Evolutionary conservation across 2,797 vertebrate species (phyloP).

Genomic region (Rachycentron canadum): DNA sequence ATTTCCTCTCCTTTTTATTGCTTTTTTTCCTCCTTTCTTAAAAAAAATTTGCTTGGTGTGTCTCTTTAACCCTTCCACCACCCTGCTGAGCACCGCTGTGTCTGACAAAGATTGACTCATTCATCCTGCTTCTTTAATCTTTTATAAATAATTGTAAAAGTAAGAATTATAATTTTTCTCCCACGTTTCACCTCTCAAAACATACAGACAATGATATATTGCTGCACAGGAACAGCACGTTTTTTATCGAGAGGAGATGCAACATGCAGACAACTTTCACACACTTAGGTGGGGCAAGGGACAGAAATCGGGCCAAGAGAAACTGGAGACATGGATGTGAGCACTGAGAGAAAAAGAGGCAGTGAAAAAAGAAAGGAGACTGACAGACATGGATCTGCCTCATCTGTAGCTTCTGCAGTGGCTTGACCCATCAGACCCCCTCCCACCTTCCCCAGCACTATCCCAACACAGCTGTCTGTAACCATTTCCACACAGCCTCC

Average conservation of each 20-base stretch:
- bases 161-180: not conserved
- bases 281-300: constrained; percentile 66
- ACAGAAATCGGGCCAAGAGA: constrained; percentile 73
- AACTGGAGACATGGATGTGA: constrained; percentile 75
- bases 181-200: not conserved
- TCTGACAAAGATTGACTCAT: not conserved
- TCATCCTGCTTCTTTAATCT: constrained; percentile 1
- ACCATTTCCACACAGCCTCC: constrained; percentile 53
- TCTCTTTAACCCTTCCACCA: constrained; percentile 52
- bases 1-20: constrained; percentile 80
- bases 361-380: constrained; percentile 51
- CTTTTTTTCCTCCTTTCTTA: constrained; percentile 52
- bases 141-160: not conserved
- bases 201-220: not conserved
- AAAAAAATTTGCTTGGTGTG: constrained; percentile 40
- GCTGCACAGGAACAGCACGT: not conserved
- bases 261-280: constrained; percentile 62
- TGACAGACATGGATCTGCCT: constrained; percentile 58
- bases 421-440: constrained; percentile 4
- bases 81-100: not conserved
- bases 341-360: constrained; percentile 45
- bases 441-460: not conserved
- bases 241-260: constrained; percentile 35
- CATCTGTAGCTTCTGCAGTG: constrained; percentile 51
- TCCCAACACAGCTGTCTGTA: constrained; percentile 25